Base-by-base conservation (phyloP, 2,888 invertebrate genomes). In the Pheosia tremula region DNA sequence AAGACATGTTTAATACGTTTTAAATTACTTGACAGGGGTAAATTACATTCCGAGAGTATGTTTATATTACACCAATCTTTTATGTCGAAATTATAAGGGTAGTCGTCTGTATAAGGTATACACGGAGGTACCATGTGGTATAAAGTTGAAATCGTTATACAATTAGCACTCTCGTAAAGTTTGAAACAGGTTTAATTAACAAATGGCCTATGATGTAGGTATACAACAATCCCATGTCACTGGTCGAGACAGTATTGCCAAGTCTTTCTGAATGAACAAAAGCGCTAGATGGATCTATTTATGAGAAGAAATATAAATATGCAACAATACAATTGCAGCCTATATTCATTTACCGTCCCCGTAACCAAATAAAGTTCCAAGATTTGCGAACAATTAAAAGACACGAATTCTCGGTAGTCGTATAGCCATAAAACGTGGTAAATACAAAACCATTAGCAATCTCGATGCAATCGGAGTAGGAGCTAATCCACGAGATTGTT, bases 401-500 rank as follows among this genome's bases (percentile, higher is more conserved):
- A n/a, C 3, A 47, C 11, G 11, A 47, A 47, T 11, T 11, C 63
- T 63, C 38, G 58, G 61, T 74, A 72, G 74, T 73, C 68, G 64
- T 63, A 58, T 69, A 71, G 69, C 61, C 69, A 68, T 61, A 61
- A 67, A 72, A 66, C 57, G 58, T 60, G 63, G 75, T 77, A 79
- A 80, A 80, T 74, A 79, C 75, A 71, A 66, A 68, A 67, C 82
- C 81, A 83, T 83, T 85, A 83, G 77, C 80, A 78, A 79, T 78
- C 79, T 72, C 66, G 64, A 69, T 63, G 68, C 67, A 67, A 70
- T 62, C 71, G 77, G 70, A 76, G 74, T 56, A 59, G 56, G 77
- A 74, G 80, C 80, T 83, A 83, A 85, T 83, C 81, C 67, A 63
- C 60, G 62, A 79, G 75, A 86, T 85, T 84, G 85, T 85, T 82